Percentiles rank a stretch among this genome's conserved stretches.
Evolutionary conservation across 2,797 vertebrate genomes (phyloP).

Genomic region (Manis javanica): DNA sequence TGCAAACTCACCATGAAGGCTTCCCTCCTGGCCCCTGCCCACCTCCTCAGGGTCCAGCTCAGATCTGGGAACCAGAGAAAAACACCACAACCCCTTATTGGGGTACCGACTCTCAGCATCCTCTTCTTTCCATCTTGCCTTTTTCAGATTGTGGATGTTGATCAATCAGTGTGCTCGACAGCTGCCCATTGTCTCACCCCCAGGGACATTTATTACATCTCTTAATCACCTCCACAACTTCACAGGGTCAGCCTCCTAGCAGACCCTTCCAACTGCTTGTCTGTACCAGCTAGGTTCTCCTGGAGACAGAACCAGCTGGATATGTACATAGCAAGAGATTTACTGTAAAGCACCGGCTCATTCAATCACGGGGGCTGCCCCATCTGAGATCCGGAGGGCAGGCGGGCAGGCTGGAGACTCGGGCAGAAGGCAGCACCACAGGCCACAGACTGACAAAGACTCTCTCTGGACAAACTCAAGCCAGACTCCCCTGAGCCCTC

Average conservation of each 20-base stretch:
- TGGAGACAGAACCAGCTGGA: neutral
- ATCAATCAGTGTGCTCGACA: neutral
- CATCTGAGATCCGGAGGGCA: neutral
- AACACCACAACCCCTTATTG: neutral
- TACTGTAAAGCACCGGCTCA: neutral
- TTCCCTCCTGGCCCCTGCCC: neutral
- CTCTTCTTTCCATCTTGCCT: neutral
- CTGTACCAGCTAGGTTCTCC: neutral
- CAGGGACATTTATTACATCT: neutral
- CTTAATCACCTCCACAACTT: neutral
- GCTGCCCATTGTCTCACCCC: neutral
- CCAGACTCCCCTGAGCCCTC: neutral
- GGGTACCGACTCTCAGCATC: neutral
- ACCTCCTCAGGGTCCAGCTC: neutral
- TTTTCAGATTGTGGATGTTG: neutral
- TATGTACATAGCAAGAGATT: neutral
- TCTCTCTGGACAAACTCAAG: neutral
- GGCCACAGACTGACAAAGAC: neutral
- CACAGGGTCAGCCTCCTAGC: neutral
- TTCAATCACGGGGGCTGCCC: too few relatives aligned
- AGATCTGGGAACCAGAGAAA: neutral
- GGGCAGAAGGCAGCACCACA: fast-evolving
- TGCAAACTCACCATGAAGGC: neutral
- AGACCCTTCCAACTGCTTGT: neutral
- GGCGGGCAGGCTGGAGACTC: neutral